phyloP scores from a whole-genome alignment of 1,140 invertebrate species.

The Drosophila pseudoananassae region DNA sequence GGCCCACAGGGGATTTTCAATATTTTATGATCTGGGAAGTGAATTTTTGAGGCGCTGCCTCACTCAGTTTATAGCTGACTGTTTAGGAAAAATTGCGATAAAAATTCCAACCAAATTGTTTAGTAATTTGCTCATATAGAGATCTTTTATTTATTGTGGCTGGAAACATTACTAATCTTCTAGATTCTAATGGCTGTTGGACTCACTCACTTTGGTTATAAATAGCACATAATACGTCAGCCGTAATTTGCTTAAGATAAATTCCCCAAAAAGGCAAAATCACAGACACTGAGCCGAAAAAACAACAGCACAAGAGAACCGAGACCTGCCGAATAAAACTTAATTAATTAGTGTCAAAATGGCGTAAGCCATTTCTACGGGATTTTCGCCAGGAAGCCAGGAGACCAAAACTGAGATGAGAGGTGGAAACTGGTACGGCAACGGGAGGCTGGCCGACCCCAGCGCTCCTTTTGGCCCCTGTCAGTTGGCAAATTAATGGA shows the following conservation, averaged over 20 bases:
- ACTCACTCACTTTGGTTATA: conserved; percentile 11
- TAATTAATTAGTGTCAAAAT: conserved; percentile 82
- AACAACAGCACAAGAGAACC: conserved; percentile 12
- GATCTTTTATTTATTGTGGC: not conserved
- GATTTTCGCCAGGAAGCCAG: conserved; percentile 11
- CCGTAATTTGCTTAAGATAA: conserved; percentile 45
- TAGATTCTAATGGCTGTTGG: not conserved
- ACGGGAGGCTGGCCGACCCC: conserved; percentile 9
- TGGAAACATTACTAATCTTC: not conserved
- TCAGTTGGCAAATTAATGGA: conserved; percentile 81
- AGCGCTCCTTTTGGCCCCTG: conserved; percentile 37
- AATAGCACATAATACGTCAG: conserved; percentile 35
- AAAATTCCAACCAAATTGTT: conserved; percentile 4
- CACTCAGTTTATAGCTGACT: conserved; percentile 46
- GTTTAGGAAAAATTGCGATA: conserved; percentile 14
- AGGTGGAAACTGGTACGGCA: conserved; percentile 9
- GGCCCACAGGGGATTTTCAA: conserved; percentile 57
- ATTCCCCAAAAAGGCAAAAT: conserved; percentile 13
- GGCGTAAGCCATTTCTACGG: conserved; percentile 24
- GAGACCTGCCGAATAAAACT: conserved; percentile 52
- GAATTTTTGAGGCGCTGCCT: conserved; percentile 38
- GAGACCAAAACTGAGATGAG: conserved; percentile 8
- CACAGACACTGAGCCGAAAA: conserved; percentile 8
- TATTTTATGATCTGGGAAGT: conserved; percentile 57
- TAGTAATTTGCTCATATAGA: too few species aligned